Evolutionary conservation across 2,888 invertebrate species (phyloP).

Genomic region (Tenthredo notha): DNA sequence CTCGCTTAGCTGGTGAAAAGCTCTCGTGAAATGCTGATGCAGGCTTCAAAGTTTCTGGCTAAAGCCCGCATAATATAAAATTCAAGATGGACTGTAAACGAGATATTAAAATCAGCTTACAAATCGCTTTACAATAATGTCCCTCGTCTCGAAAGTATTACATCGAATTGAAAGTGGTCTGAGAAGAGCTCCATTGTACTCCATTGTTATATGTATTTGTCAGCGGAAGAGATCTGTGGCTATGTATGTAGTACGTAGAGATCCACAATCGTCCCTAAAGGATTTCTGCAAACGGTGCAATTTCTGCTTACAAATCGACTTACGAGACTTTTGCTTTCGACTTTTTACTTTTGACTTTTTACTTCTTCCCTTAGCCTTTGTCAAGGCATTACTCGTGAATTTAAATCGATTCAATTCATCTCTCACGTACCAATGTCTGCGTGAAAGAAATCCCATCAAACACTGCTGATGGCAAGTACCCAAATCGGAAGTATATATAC

Average conservation of each 20-base stretch:
- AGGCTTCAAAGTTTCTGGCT: conserved; percentile 30
- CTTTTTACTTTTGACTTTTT: conserved; percentile 35
- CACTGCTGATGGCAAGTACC: conserved; percentile 19
- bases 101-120: conserved; percentile 73
- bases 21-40: conserved; percentile 28
- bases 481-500: background rate
- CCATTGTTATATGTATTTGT: conserved; percentile 43
- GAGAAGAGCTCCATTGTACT: conserved; percentile 32
- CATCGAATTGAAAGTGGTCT: conserved; percentile 33
- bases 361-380: conserved; percentile 24
- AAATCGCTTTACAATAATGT: conserved; percentile 65
- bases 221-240: conserved; percentile 22
- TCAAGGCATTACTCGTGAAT: conserved; percentile 40
- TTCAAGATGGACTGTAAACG: conserved; percentile 65
- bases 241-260: background rate
- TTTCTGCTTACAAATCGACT: conserved; percentile 65
- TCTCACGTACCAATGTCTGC: background rate
- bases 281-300: conserved; percentile 65
- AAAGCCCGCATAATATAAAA: conserved; percentile 24
- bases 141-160: conserved; percentile 32
- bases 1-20: background rate
- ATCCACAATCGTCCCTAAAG: conserved; percentile 44
- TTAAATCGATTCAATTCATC: conserved; percentile 41
- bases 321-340: conserved; percentile 48
- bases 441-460: conserved; percentile 27